Base-by-base conservation (phyloP, 2,888 invertebrate species). In the Brachyptera putata region DNA sequence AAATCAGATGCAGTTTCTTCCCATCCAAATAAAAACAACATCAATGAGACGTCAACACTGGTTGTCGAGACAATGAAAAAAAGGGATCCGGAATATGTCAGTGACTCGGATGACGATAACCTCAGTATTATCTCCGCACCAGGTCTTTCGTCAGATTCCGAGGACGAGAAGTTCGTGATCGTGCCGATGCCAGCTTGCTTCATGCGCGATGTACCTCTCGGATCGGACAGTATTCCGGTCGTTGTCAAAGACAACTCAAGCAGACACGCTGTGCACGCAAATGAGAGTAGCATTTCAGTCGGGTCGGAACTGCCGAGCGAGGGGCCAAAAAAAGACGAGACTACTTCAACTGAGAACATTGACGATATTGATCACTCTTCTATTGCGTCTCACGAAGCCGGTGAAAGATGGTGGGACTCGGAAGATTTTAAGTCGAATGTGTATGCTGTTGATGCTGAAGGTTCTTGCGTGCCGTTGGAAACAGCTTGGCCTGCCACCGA, bases 91-190 rank as follows among this genome's bases (percentile, higher is more conserved):
- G 67, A 67, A 24, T 67, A 65, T 61, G 62, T 63, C 5, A 67
- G 66, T 43, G 70, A 70, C 41, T 70, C 70, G 1, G 72, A 74
- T 63, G 70, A 71, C 30, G 74, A 74, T 60, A 73, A 72, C 59
- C 69, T 73, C 26, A 73, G 73, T 58, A 66, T 74, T 13, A 65
- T 71, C 24, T 73, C 72, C 1, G 64, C 69, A 9, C n/a, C n/a
- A n/a, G 67, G 67, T 2, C 69, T 68, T 53, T 67, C 68, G 39
- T 57, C 70, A 68, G 49, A 64, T 41, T 63, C 68, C 9, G 69
- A 68, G 24, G 68, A 67, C 50, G 69, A 69, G 24, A 71, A 72
- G 57, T 74, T 70, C 62, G 73, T 73, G 7, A 67, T 74, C 25
- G 69, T 74, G 46, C 68, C 70, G 7, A 67, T 70, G 55, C 71